Percentiles rank a stretch among this genome's conserved stretches.
Evolutionary conservation across 1,140 invertebrate genomes (phyloP).

Genomic region (Archivesica marissinica): DNA sequence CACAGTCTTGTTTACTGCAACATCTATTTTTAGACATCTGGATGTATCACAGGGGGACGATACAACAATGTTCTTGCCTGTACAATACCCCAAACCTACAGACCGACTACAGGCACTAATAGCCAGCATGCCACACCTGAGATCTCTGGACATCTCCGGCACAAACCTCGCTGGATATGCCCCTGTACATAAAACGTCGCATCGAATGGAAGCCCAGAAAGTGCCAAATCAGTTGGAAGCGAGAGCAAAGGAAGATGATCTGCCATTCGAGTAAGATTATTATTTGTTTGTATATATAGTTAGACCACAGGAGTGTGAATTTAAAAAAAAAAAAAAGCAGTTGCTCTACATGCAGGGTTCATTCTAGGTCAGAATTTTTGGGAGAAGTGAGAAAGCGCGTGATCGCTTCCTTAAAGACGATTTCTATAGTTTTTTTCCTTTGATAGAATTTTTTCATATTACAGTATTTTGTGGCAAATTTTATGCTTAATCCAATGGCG

Average conservation of each 20-base stretch:
- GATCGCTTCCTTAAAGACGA: too few species aligned
- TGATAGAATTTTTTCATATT: too few species aligned
- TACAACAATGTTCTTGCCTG: constrained; percentile 80
- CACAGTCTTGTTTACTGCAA: neutral
- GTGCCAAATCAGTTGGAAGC: too few species aligned
- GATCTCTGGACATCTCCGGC: constrained; percentile 95
- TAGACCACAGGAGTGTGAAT: too few species aligned
- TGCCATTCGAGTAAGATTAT: neutral
- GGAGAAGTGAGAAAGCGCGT: too few species aligned
- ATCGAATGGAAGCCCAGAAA: constrained; percentile 54
- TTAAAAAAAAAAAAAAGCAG: too few species aligned
- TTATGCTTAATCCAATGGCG: too few species aligned
- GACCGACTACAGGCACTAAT: constrained; percentile 89
- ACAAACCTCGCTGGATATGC: constrained; percentile 94
- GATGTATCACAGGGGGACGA: constrained; percentile 91
- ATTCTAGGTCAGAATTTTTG: too few species aligned
- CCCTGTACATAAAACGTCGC: constrained; percentile 48
- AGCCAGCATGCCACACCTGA: constrained; percentile 89
- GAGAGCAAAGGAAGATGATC: constrained; percentile 9
- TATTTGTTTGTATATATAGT: too few species aligned
- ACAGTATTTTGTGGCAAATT: too few species aligned
- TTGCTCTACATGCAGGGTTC: too few species aligned
- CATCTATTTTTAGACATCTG: constrained; percentile 87
- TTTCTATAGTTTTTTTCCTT: too few species aligned
- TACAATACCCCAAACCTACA: constrained; percentile 85